Evolutionary conservation across 2,113 vertebrate species (phyloP), one percentile per base, ranked within the genome.

Genomic region (Ivindomyrus marchei): DNA sequence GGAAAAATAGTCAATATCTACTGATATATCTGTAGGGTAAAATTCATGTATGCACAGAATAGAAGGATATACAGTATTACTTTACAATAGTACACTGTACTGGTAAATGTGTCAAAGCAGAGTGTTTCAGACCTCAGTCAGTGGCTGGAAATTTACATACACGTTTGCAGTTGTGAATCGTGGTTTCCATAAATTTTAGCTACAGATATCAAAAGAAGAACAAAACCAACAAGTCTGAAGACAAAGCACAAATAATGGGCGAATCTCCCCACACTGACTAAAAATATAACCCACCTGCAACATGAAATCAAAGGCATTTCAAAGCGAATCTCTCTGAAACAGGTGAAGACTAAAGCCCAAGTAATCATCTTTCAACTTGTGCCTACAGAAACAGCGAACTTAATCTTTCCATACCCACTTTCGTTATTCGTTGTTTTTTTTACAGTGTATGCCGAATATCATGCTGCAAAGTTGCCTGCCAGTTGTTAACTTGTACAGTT

Each of bases 151-250:
- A 27, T 47, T 85, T 15, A 42, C 5, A 42, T 80, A 42, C 36
- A 39, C n/a, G 39, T 49, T 39, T 56, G 24, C 77, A 50, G 88
- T 42, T 91, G 53, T 87, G 19, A 53, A 17, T 70, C 10, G 9
- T 89, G n/a, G 77, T 3, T 15, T 52, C 3, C n/a, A 88, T 80
- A 42, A 15, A 80, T 7, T 86, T 58, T 92, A 99, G 98, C 97
- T 99, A 93, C 94, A 99, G 92, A 99, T 99, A 93, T 97, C 97
- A 93, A 99, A 97, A 99, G 92, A 99, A 98, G 94, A 99, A 98
- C 92, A 99, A 98, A 96, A 58, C 93, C 15, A 97, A 98, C 96
- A 99, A 98, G 91, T 95, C 96, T 21, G 98, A 99, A 94, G 98
- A 99, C 92, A 99, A 99, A 95, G 95, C 97, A 70, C 97, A 97